Evolutionary conservation across 2,888 invertebrate species (phyloP), one percentile per base, ranked within the genome.

Genomic region (Anthoptus insignis): DNA sequence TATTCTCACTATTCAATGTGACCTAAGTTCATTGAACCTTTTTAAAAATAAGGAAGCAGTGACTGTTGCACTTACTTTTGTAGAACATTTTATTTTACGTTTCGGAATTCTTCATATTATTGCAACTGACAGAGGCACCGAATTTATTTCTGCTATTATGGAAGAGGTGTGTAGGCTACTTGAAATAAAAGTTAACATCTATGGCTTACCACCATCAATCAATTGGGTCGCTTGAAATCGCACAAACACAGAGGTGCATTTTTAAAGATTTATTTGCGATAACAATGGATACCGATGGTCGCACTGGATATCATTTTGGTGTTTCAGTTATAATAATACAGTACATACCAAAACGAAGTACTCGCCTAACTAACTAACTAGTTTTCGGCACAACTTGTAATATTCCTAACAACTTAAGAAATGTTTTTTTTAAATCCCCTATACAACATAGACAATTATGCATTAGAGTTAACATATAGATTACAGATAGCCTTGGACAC

Each of bases 161-260:
- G 4, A 21, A 54, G 45, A 72, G 45, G 66, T n/a, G n/a, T n/a
- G n/a, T n/a, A n/a, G n/a, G n/a, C n/a, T n/a, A n/a, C n/a, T n/a
- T n/a, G n/a, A n/a, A n/a, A n/a, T n/a, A n/a, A n/a, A 67, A 71
- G 39, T 14, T 68, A 24, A 16, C 50, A 13, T 69, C 69, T 9
- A 68, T 67, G 16, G 66, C 67, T 14, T 68, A 70, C 53, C 67
- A 67, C 39, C 70, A 67, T 8, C 27, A 71, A 27, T 59, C 65
- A 4, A 65, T 68, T 19, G 67, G 69, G 29, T 50, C 72, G 3
- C 34, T 72, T 2, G 72, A 72, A 63, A 72, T 66, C 19, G 7
- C 70, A 66, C 34, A 66, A 69, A 22, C 34, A 58, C 37, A 37
- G 64, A 32, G 27, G 58, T 22, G 39, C 47, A 37, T 66, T 66